phyloP scores from a whole-genome alignment of 2,888 invertebrate species.

The Chymomyza caudatula region DNA sequence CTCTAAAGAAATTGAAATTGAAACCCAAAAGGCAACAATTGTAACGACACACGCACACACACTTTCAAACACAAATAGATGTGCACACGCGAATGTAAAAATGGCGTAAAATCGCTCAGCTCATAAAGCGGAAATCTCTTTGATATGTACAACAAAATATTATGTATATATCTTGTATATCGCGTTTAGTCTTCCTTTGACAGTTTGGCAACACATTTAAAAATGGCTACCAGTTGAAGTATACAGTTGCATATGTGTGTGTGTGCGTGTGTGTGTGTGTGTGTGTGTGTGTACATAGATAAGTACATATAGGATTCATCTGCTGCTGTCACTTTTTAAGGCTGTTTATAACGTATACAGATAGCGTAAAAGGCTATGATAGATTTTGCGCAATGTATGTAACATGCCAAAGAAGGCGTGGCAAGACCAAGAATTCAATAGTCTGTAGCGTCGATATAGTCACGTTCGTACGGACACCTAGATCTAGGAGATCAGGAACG shows the following conservation, averaged over 20 bases:
- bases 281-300: not conserved
- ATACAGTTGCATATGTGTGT: not conserved
- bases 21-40: slow-evolving; percentile 9
- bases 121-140: not conserved
- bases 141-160: not conserved
- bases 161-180: not conserved
- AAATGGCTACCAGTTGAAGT: not conserved
- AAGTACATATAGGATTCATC: no score
- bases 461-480: no score
- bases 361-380: no score
- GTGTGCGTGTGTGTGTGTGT: not conserved
- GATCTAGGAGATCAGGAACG: no score
- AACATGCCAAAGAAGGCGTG: no score
- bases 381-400: no score
- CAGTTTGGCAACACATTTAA: not conserved
- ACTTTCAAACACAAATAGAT: not conserved
- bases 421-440: no score
- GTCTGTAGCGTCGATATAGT: no score
- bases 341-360: no score
- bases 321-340: no score
- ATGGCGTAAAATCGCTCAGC: not conserved
- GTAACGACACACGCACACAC: not conserved
- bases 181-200: not conserved
- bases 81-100: slow-evolving; percentile 30
- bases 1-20: not conserved